Percentiles rank a stretch among this genome's conserved stretches.
These are phyloP conservation scores for Sicus ferrugineus DNA, from an alignment of 2,888 invertebrate species.

Conservation along the genomic window DNA sequence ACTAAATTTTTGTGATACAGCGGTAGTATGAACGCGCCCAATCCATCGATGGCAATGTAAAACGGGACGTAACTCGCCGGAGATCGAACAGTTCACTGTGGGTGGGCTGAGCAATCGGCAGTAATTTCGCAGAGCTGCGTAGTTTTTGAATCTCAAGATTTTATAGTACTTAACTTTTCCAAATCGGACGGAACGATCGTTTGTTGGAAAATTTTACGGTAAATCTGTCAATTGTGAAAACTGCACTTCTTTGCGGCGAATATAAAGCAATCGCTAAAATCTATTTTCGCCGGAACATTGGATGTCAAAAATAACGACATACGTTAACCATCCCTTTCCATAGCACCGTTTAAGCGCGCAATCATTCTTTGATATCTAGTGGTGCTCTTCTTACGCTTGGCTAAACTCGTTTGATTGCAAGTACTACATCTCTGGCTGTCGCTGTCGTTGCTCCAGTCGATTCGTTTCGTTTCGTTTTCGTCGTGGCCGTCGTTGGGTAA, in stretches of 20 bases:
- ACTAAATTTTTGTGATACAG: too few relatives aligned
- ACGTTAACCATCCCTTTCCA: constrained; percentile 20
- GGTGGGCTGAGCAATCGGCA: constrained; percentile 10
- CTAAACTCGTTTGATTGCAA: constrained; percentile 16
- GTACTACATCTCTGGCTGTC: constrained; percentile 23
- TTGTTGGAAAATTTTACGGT: too few relatives aligned
- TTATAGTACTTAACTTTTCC: too few relatives aligned
- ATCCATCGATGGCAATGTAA: too few relatives aligned
- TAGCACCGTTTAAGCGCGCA: constrained; percentile 15
- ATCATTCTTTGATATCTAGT: neutral
- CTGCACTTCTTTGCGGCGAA: too few relatives aligned
- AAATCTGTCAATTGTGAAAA: too few relatives aligned
- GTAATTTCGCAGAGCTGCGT: neutral
- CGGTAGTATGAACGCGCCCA: too few relatives aligned
- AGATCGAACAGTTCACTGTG: constrained; percentile 20
- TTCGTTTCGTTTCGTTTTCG: constrained; percentile 34
- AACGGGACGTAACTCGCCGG: too few relatives aligned
- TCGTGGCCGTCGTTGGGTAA: constrained; percentile 31
- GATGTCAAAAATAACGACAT: constrained; percentile 37
- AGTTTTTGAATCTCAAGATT: neutral
- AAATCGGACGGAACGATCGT: too few relatives aligned
- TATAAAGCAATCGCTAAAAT: constrained; percentile 26
- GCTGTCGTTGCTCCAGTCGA: constrained; percentile 23
- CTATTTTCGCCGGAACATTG: constrained; percentile 23
- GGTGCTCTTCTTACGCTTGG: constrained; percentile 19